phyloP scores from a whole-genome alignment of 2,797 vertebrate genomes.

The Rhinoraja longicauda region DNA sequence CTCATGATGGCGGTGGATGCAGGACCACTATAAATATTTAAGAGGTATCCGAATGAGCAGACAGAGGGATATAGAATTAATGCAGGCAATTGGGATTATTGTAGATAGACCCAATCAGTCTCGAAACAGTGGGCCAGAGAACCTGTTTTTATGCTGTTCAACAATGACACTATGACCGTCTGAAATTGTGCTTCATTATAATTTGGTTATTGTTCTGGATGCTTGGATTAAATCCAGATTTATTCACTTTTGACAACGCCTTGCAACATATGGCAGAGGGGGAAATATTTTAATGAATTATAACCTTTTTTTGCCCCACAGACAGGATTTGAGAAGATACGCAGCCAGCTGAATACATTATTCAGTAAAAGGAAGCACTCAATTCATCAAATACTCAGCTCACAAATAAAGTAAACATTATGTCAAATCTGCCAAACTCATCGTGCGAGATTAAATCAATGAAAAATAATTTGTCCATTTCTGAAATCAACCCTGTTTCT shows the following conservation, averaged over 20 bases:
- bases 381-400: neutral
- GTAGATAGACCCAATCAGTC: too few relatives aligned
- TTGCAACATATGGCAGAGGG: neutral
- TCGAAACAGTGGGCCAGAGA: too few relatives aligned
- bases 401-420: neutral
- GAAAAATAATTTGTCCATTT: neutral
- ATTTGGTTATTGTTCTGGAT: neutral
- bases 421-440: neutral
- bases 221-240: neutral
- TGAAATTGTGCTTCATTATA: neutral
- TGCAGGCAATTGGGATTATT: too few relatives aligned
- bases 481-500: neutral
- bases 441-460: neutral
- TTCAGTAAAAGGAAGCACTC: neutral
- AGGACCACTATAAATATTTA: too few relatives aligned
- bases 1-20: too few relatives aligned
- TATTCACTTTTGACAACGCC: neutral
- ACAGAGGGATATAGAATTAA: too few relatives aligned
- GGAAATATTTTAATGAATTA: neutral
- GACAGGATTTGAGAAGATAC: neutral
- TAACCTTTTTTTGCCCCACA: neutral
- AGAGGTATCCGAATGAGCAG: too few relatives aligned
- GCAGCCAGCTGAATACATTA: neutral
- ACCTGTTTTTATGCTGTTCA: too few relatives aligned
- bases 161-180: neutral